Conservation (phyloP, 2,113 vertebrate genomes). For the Ammodytes dubius region DNA sequence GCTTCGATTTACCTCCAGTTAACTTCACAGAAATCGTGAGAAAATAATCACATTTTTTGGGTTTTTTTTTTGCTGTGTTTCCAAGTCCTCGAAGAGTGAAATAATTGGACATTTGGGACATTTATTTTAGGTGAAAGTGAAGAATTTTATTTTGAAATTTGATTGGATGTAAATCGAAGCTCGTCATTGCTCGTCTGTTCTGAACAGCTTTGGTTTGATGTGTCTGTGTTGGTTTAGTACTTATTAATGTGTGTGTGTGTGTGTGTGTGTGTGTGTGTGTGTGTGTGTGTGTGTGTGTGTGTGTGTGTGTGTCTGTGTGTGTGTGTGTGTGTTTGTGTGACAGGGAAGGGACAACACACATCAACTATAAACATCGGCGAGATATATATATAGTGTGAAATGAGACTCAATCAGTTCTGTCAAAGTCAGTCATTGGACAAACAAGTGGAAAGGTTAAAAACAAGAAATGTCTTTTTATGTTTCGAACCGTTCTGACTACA, state of each 20-base stretch:
- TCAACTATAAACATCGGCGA: too few relatives aligned
- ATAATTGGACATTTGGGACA: neutral
- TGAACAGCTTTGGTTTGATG: constrained; percentile 37
- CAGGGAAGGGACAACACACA: constrained; percentile 16
- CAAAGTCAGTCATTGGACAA: too few relatives aligned
- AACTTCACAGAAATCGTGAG: neutral
- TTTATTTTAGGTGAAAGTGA: neutral
- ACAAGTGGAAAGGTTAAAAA: too few relatives aligned
- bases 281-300: constrained; percentile 6
- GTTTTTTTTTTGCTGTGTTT: too few relatives aligned
- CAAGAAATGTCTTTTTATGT: too few relatives aligned
- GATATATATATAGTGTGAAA: too few relatives aligned
- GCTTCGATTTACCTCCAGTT: constrained; percentile 33
- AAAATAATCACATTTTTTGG: neutral
- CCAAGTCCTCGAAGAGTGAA: neutral
- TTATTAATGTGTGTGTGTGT: neutral
- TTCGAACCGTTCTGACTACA: constrained; percentile 5
- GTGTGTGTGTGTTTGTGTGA: constrained; percentile 27
- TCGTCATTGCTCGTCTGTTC: constrained; percentile 14
- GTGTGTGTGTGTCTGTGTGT: constrained; percentile 24
- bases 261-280: constrained; percentile 8
- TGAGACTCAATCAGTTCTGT: too few relatives aligned
- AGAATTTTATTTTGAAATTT: too few relatives aligned
- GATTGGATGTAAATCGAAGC: constrained; percentile 12
- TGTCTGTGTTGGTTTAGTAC: constrained; percentile 27